Conservation (phyloP, 2,888 invertebrate species). For the Caenorhabditis japonica region DNA sequence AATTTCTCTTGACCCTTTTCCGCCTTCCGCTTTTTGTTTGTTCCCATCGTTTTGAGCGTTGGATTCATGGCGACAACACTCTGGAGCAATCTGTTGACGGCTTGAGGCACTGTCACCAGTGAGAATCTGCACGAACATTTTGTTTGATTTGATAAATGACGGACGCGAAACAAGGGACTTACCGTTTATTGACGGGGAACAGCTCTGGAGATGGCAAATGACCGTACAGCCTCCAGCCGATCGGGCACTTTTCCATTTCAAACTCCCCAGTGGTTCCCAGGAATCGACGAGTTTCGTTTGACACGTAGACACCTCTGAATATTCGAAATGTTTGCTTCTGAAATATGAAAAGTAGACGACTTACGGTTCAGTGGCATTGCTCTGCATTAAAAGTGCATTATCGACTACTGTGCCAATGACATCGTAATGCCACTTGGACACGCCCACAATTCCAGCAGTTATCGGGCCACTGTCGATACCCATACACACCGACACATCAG, state of each 20-base stretch:
- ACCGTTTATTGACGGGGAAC: slow-evolving; percentile 63
- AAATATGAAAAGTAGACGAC: slow-evolving; percentile 1
- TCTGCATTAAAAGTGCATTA: slow-evolving; percentile 68
- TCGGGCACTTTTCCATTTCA: slow-evolving; percentile 49
- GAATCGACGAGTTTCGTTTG: slow-evolving; percentile 59
- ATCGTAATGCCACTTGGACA: slow-evolving; percentile 76
- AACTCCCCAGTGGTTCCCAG: slow-evolving; percentile 45
- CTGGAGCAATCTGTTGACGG: slow-evolving; percentile 71
- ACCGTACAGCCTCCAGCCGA: slow-evolving; percentile 50
- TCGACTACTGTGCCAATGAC: slow-evolving; percentile 70
- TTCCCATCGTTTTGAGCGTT: slow-evolving; percentile 49
- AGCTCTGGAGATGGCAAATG: slow-evolving; percentile 39
- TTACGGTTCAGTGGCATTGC: slow-evolving; percentile 58
- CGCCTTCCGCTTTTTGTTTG: slow-evolving; percentile 50
- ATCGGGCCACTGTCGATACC: slow-evolving; percentile 67
- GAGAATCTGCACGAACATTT: slow-evolving; percentile 67
- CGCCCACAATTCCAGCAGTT: slow-evolving; percentile 69
- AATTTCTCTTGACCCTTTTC: slow-evolving; percentile 41
- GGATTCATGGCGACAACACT: slow-evolving; percentile 57
- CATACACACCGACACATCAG: slow-evolving; percentile 68
- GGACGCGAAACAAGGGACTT: neutral
- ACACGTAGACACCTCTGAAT: slow-evolving; percentile 63
- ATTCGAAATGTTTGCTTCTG: neutral
- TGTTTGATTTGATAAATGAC: neutral
- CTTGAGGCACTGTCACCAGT: slow-evolving; percentile 74